Conservation (phyloP, 2,888 invertebrate genomes). For the Aspidiotus rigidus region DNA sequence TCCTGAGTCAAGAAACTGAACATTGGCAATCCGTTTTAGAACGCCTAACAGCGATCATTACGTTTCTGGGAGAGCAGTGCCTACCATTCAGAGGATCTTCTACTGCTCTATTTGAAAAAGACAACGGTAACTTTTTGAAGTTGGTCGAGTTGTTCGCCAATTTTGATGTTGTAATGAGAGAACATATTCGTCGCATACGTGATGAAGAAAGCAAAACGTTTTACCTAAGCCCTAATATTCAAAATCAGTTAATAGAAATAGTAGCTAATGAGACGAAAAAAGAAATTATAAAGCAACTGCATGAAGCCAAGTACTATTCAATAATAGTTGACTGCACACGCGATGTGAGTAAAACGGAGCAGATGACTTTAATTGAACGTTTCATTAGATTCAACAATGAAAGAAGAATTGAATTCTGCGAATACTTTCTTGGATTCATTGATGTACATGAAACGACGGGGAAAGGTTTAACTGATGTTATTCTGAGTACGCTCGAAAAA, state of each 20-base stretch:
- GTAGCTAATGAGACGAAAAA: background rate
- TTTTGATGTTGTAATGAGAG: slow-evolving; percentile 15
- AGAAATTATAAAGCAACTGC: background rate
- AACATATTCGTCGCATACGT: slow-evolving; percentile 13
- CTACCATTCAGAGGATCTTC: slow-evolving; percentile 15
- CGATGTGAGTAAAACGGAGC: background rate
- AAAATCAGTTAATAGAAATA: slow-evolving; percentile 12
- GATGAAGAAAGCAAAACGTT: slow-evolving; percentile 4
- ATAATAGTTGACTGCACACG: slow-evolving; percentile 7
- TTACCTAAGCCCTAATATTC: slow-evolving; percentile 6
- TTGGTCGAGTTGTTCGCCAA: background rate
- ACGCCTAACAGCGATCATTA: slow-evolving; percentile 13
- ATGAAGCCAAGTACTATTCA: slow-evolving; percentile 8
- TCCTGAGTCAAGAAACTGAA: slow-evolving; percentile 6
- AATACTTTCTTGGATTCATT: slow-evolving; percentile 9
- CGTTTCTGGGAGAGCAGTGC: slow-evolving; percentile 21
- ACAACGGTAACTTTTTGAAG: slow-evolving; percentile 24
- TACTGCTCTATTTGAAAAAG: slow-evolving; percentile 8
- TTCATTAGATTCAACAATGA: background rate
- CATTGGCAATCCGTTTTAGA: slow-evolving; percentile 20
- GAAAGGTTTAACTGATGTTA: slow-evolving; percentile 5
- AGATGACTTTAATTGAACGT: slow-evolving; percentile 7
- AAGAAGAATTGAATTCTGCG: slow-evolving; percentile 3
- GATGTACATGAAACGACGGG: background rate
- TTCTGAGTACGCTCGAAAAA: background rate